Evolutionary conservation across 2,888 invertebrate species (phyloP).

Genomic region (Drosophila basisetae): DNA sequence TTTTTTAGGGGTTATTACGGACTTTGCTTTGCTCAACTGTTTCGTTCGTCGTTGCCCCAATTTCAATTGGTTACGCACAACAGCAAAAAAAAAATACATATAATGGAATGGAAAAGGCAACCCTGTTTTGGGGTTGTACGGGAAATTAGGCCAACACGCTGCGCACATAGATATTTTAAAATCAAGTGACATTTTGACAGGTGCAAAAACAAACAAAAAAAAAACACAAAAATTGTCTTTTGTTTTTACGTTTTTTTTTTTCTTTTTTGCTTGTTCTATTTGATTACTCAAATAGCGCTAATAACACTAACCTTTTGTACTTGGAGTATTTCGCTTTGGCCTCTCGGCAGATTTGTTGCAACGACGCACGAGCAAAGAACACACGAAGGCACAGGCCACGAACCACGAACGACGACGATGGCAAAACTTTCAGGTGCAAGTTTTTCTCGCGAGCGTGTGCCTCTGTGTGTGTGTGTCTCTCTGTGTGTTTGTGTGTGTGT

Average conservation of each 20-base stretch:
- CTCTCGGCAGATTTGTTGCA: constrained; percentile 54
- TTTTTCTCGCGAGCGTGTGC: constrained; percentile 61
- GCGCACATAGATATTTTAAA: constrained; percentile 43
- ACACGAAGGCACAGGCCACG: constrained; percentile 56
- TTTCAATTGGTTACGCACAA: constrained; percentile 80
- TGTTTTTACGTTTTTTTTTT: background rate
- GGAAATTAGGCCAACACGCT: constrained; percentile 70
- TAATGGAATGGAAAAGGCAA: constrained; percentile 36
- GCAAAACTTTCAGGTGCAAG: constrained; percentile 77
- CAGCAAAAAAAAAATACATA: constrained; percentile 11
- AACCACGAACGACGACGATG: constrained; percentile 28
- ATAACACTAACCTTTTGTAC: constrained; percentile 63
- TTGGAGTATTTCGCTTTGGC: constrained; percentile 49
- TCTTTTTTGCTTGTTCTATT: background rate
- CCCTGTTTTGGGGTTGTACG: constrained; percentile 56
- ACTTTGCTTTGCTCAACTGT: constrained; percentile 77
- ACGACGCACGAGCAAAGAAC: constrained; percentile 41
- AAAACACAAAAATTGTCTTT: constrained; percentile 5
- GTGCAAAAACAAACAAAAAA: constrained; percentile 49
- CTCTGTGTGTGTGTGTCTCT: constrained; percentile 33
- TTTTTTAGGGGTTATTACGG: constrained; percentile 80
- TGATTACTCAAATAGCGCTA: constrained; percentile 30
- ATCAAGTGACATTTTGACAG: constrained; percentile 63
- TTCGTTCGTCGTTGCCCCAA: constrained; percentile 73
- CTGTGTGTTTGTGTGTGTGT: constrained; percentile 40